Percentiles rank a stretch among this genome's conserved stretches.
phyloP scores from a whole-genome alignment of 2,113 vertebrate genomes.

The Syrmaticus mikado region DNA sequence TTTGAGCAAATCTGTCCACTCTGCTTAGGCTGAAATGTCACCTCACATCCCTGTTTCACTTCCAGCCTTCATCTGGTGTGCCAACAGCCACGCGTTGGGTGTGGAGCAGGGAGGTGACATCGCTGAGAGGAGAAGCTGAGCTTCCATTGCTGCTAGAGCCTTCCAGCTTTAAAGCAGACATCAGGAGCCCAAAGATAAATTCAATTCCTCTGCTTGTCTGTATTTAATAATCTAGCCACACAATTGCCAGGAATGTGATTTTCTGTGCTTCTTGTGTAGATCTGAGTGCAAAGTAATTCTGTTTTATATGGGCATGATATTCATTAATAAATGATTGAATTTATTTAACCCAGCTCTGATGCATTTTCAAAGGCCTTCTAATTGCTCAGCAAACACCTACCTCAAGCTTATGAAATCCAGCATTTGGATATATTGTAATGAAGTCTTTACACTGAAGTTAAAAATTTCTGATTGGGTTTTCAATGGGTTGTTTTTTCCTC shows the following conservation, averaged over 20 bases:
- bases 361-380: conserved; percentile 6
- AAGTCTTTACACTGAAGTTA: neutral
- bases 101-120: neutral
- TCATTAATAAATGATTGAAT: conserved; percentile 16
- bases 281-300: neutral
- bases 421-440: neutral
- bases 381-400: neutral
- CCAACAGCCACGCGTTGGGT: neutral
- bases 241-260: neutral
- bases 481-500: too few species aligned
- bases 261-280: neutral
- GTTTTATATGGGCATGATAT: neutral
- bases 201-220: neutral
- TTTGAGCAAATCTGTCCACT: neutral
- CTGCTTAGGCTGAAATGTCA: neutral
- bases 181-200: neutral
- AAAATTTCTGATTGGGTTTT: neutral
- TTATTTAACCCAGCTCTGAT: neutral
- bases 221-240: neutral
- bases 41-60: neutral
- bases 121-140: neutral
- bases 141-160: neutral
- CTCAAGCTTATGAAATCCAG: neutral
- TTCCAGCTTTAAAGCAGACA: neutral
- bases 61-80: neutral